Evolutionary conservation across 2,888 invertebrate genomes (phyloP).

Genomic region (Anorthoa munda): DNA sequence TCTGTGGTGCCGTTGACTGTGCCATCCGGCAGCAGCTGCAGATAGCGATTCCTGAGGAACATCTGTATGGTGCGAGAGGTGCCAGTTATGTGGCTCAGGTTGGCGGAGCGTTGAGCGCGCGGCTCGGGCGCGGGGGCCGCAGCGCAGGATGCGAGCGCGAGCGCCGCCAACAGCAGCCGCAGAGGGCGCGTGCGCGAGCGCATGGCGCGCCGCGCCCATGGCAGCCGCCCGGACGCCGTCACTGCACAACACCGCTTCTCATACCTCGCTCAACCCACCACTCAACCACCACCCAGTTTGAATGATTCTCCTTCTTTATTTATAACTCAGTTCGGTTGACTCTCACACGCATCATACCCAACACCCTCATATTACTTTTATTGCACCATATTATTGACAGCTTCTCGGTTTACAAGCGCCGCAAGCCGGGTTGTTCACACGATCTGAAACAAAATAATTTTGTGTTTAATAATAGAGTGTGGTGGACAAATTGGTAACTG

Average conservation of each 20-base stretch:
- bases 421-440: conserved; percentile 79
- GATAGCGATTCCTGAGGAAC: conserved; percentile 95
- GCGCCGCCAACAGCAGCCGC: conserved; percentile 90
- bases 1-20: conserved; percentile 96
- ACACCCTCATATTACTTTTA: conserved; percentile 68
- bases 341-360: conserved; percentile 62
- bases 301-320: conserved; percentile 49
- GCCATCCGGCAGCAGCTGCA: conserved; percentile 96
- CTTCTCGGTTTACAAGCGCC: conserved; percentile 72
- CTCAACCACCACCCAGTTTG: conserved; percentile 55
- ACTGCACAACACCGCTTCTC: conserved; percentile 84
- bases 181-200: conserved; percentile 89
- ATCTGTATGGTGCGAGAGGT: conserved; percentile 95
- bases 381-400: conserved; percentile 65
- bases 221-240: conserved; percentile 89
- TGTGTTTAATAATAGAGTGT: conserved; percentile 78
- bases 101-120: conserved; percentile 95
- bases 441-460: conserved; percentile 86
- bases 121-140: conserved; percentile 89
- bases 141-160: conserved; percentile 89
- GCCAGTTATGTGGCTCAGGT: conserved; percentile 95
- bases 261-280: conserved; percentile 76
- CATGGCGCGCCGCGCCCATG: conserved; percentile 91
- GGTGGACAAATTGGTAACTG: conserved; percentile 73
- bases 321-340: conserved; percentile 64